These are phyloP conservation scores for Scaptomyza parva DNA, from an alignment of 2,888 invertebrate species.

Conservation along the genomic window DNA sequence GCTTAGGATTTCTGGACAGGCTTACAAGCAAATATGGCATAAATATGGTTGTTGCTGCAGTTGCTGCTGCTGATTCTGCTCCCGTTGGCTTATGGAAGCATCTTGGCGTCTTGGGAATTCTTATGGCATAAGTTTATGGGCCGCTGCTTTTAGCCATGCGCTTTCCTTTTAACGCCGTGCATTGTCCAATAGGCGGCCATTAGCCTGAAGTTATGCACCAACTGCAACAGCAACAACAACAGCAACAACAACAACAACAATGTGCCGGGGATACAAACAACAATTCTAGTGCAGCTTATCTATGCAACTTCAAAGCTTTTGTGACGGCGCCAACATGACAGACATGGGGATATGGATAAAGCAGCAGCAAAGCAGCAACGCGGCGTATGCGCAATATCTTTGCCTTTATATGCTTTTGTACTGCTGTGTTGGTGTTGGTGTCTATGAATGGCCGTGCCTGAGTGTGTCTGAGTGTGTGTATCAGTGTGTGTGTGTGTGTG, in stretches of 20 bases:
- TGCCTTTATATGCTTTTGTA: conserved; percentile 37
- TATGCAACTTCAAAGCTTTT: conserved; percentile 78
- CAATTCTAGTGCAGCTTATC: conserved; percentile 46
- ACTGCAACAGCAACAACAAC: conserved; percentile 34
- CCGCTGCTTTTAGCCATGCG: conserved; percentile 33
- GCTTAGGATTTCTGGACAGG: conserved; percentile 24
- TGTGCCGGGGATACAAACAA: conserved; percentile 11
- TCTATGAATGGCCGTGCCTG: not conserved
- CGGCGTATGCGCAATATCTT: conserved; percentile 77
- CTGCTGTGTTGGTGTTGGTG: too few relatives aligned
- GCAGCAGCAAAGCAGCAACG: conserved; percentile 67
- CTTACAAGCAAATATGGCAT: conserved; percentile 24
- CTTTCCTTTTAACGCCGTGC: conserved; percentile 38
- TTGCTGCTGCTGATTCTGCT: not conserved
- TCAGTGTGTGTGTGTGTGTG: conserved; percentile 7
- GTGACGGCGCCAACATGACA: conserved; percentile 59
- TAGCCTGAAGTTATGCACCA: conserved; percentile 72
- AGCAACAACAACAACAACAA: conserved; percentile 9
- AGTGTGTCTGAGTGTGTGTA: conserved; percentile 10
- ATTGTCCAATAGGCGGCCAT: conserved; percentile 59
- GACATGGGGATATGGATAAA: conserved; percentile 54
- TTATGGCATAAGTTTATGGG: conserved; percentile 65
- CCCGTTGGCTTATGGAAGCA: conserved; percentile 4
- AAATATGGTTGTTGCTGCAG: conserved; percentile 1
- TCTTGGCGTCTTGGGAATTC: conserved; percentile 33